Conservation (phyloP, 2,888 invertebrate genomes). For the Aleiodes testaceus region DNA sequence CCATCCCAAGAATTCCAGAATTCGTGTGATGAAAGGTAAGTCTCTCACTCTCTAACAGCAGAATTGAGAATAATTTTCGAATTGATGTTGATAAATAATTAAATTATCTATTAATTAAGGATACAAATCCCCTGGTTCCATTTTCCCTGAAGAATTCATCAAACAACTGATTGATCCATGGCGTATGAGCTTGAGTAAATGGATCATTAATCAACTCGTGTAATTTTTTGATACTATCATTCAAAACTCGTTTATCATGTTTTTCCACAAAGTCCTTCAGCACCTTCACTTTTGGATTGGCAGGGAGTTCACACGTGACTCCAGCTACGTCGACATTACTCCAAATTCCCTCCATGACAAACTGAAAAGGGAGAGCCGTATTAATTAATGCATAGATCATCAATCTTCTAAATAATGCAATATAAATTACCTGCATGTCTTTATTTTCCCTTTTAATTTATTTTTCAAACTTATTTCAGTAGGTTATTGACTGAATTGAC, state of each 20-base stretch:
- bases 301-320: neutral
- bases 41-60: conserved; percentile 65
- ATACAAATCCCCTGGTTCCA: conserved; percentile 61
- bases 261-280: conserved; percentile 34
- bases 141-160: conserved; percentile 54
- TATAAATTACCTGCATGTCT: too few relatives aligned
- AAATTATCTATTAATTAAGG: conserved; percentile 52
- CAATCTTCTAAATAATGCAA: neutral
- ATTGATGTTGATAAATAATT: conserved; percentile 25
- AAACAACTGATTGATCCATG: conserved; percentile 57
- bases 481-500: neutral
- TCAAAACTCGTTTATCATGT: conserved; percentile 41
- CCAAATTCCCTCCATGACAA: neutral
- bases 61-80: conserved; percentile 46
- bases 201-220: conserved; percentile 58
- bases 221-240: conserved; percentile 55
- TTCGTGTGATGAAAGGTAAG: conserved; percentile 62
- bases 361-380: neutral
- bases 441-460: too few relatives aligned
- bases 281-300: conserved; percentile 13
- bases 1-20: conserved; percentile 65
- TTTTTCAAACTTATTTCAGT: neutral
- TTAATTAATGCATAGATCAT: neutral
- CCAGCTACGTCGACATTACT: neutral
- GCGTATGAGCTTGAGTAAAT: conserved; percentile 47